Evolutionary conservation across 2,888 invertebrate genomes (phyloP).

Genomic region (Caenorhabditis macrosperma): DNA sequence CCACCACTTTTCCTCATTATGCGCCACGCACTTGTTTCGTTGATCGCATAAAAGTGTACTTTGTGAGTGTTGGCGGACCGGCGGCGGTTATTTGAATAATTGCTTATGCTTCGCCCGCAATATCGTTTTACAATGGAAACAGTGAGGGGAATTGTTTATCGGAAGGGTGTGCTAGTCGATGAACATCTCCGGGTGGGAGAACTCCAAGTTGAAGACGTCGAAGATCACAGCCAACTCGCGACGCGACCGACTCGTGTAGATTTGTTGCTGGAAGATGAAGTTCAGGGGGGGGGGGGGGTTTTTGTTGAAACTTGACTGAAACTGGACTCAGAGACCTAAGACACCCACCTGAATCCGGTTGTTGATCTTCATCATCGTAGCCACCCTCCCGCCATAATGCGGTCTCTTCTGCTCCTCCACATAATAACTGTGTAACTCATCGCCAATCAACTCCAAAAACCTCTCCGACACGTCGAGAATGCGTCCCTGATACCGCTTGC

Average conservation of each 20-base stretch:
- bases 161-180: neutral
- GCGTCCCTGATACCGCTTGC: slow-evolving; percentile 24
- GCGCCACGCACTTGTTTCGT: no score
- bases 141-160: no score
- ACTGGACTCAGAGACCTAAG: no score
- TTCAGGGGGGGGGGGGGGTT: no score
- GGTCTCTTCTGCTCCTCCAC: slow-evolving; percentile 20
- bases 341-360: slow-evolving; percentile 52
- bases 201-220: slow-evolving; percentile 58
- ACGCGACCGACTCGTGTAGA: slow-evolving; percentile 21
- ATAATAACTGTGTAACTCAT: slow-evolving; percentile 60
- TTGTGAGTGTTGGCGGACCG: no score
- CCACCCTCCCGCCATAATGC: slow-evolving; percentile 55
- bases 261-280: slow-evolving; percentile 37
- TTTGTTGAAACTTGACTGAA: no score
- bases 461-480: slow-evolving; percentile 17
- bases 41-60: no score
- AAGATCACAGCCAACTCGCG: slow-evolving; percentile 54
- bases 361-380: slow-evolving; percentile 58
- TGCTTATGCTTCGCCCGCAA: no score
- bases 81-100: no score
- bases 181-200: slow-evolving; percentile 46
- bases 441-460: slow-evolving; percentile 39
- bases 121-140: no score
- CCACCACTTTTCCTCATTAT: no score